Base-by-base conservation (phyloP, 2,888 invertebrate genomes). In the Criorhina ranunculi region DNA sequence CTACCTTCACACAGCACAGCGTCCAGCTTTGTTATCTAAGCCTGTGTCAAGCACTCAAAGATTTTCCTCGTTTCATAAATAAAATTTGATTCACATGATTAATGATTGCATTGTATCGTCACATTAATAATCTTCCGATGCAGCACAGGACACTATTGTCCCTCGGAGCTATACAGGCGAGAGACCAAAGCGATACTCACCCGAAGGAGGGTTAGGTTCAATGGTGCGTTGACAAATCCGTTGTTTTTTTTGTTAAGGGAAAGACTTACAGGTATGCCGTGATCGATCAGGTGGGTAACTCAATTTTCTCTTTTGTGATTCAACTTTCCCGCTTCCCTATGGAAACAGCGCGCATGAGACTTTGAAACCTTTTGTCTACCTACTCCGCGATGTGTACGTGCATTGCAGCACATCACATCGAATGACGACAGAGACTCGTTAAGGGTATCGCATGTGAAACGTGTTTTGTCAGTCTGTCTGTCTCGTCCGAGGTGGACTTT, bases 1-100 rank as follows among this genome's bases (percentile, higher is more conserved):
- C 15, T 12, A 40, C 31, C 37, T 11, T 2, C 8, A 40, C 9
- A 0, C 37, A 9, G n/a, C 46, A 31, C 42, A 57, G 42, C 35
- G 9, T 70, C 24, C 55, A 24, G 3, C 66, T 64, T 64, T 53
- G 40, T 64, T 64, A 37, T 55, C 60, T 40, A 49, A 60, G 60
- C 19, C 75, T 24, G 31, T 81, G 62, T 49, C 60, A 64, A 53
- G 59, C 64, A 81, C 82, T 77, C 59, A 17, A 59, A 44, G 82
- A 77, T 66, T 42, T 37, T 60, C 29, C 57, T 59, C 19, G 31
- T 53, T 53, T 4, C 70, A 77, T 72, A 77, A 77, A 77, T 82
- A 72, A 70, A 77, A 82, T 82, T 77, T 72, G 51, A 66, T 82
- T 64, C 77, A 44, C 57, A 72, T 82, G 82, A 82, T 77, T 82